Percentiles rank a stretch among this genome's conserved stretches.
Evolutionary conservation across 1,140 invertebrate genomes (phyloP).

Genomic region (Drosophila arawakana): DNA sequence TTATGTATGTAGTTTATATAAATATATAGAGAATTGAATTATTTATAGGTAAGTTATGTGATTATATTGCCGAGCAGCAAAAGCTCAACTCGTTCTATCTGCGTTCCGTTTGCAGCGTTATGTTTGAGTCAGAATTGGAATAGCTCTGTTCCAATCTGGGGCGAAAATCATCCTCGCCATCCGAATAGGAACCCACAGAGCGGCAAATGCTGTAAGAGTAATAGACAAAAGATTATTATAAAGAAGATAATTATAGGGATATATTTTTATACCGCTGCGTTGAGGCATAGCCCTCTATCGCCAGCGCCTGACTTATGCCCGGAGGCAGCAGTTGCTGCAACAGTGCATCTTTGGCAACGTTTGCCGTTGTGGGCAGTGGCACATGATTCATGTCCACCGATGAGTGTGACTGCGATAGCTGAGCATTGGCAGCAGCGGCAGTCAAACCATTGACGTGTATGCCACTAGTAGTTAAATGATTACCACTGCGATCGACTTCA

Average conservation of each 20-base stretch:
- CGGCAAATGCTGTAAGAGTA: conserved; percentile 62
- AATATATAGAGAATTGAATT: conserved; percentile 54
- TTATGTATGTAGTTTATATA: conserved; percentile 40
- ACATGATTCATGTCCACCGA: conserved; percentile 80
- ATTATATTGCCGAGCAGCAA: conserved; percentile 36
- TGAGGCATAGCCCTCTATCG: conserved; percentile 70
- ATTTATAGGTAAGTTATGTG: conserved; percentile 37
- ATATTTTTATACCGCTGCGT: conserved; percentile 61
- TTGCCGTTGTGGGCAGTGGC: conserved; percentile 61
- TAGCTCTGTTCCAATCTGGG: conserved; percentile 63
- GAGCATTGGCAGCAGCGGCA: conserved; percentile 32
- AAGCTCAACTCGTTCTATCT: conserved; percentile 47
- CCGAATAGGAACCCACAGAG: conserved; percentile 79
- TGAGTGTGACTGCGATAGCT: conserved; percentile 74
- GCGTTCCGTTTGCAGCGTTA: conserved; percentile 67
- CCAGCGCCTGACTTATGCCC: conserved; percentile 61
- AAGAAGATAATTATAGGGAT: neutral
- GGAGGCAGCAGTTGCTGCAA: conserved; percentile 63
- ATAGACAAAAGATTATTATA: neutral
- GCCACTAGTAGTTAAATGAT: conserved; percentile 5
- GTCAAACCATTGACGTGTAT: conserved; percentile 55
- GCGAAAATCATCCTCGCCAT: conserved; percentile 71
- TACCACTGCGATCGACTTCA: conserved; percentile 39
- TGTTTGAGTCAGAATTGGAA: conserved; percentile 80
- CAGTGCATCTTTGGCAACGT: conserved; percentile 61